A percentile compares a stretch with the other conserved stretches of the same genome.
Conservation (phyloP, 2,113 vertebrate genomes). For the Verasper variegatus region DNA sequence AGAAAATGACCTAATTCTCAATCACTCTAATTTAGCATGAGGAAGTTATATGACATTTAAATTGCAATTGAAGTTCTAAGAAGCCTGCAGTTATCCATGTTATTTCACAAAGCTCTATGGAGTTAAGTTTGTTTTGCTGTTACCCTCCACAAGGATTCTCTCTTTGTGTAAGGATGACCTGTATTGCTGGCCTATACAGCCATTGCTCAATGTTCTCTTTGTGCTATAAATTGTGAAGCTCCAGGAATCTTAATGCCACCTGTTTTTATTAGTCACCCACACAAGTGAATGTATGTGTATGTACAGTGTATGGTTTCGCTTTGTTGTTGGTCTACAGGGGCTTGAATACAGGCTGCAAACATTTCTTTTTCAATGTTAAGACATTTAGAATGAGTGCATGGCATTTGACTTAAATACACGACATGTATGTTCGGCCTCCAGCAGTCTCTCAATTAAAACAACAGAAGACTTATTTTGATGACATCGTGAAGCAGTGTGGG, state of each 20-base stretch:
- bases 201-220: background rate
- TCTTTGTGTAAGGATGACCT: background rate
- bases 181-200: background rate
- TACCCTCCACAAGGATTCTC: no score
- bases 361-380: background rate
- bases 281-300: background rate
- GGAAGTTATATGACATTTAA: background rate
- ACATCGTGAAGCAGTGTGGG: no score
- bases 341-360: slow-evolving; percentile 33
- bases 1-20: slow-evolving; percentile 16
- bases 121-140: slow-evolving; percentile 12
- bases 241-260: background rate
- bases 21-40: slow-evolving; percentile 4
- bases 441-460: no score
- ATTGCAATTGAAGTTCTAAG: no score
- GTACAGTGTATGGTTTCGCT: background rate
- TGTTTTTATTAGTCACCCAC: slow-evolving; percentile 20
- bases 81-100: background rate
- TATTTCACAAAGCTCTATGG: slow-evolving; percentile 2
- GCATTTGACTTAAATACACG: background rate
- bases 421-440: background rate
- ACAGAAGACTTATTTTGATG: no score
- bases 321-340: background rate
- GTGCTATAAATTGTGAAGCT: background rate
- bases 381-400: slow-evolving; percentile 3